These are phyloP conservation scores for Euwallacea similis DNA, from an alignment of 1,140 invertebrate genomes.

Conservation along the genomic window DNA sequence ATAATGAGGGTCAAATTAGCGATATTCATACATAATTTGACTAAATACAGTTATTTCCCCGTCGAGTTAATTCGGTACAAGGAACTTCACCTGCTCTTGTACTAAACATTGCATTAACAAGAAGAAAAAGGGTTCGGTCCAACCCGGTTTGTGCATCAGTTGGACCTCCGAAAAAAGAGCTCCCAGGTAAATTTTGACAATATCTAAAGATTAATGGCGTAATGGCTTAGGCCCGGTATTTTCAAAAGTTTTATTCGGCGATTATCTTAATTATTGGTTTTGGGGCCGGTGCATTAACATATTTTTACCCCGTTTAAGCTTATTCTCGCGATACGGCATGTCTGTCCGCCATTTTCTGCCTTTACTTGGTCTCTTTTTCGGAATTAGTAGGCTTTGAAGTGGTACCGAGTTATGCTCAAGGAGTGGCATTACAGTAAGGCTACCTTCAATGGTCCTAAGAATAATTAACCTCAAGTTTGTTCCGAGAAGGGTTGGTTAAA, in stretches of 20 bases:
- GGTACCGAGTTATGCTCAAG: too few species aligned
- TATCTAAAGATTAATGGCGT: constrained; percentile 46
- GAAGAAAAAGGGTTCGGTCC: constrained; percentile 7
- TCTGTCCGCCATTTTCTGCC: not conserved
- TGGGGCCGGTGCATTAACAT: constrained; percentile 43
- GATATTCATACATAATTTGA: constrained; percentile 4
- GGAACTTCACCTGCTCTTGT: not conserved
- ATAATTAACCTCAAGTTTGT: too few species aligned
- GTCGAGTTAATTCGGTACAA: not conserved
- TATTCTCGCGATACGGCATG: not conserved
- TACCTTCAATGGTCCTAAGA: too few species aligned
- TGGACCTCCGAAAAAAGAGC: constrained; percentile 21
- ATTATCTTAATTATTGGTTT: constrained; percentile 49
- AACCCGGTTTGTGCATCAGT: constrained; percentile 28
- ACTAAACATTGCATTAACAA: constrained; percentile 1
- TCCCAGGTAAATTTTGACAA: constrained; percentile 43
- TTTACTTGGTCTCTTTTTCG: not conserved
- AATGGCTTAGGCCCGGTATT: constrained; percentile 40
- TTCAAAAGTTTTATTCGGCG: constrained; percentile 43
- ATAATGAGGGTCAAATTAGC: not conserved
- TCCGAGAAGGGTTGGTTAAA: too few species aligned
- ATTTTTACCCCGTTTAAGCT: constrained; percentile 29
- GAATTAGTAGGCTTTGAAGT: too few species aligned
- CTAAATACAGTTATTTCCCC: not conserved
- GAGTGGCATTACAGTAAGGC: too few species aligned